phyloP scores from a whole-genome alignment of 2,113 vertebrate species.

The Probosciger aterrimus region DNA sequence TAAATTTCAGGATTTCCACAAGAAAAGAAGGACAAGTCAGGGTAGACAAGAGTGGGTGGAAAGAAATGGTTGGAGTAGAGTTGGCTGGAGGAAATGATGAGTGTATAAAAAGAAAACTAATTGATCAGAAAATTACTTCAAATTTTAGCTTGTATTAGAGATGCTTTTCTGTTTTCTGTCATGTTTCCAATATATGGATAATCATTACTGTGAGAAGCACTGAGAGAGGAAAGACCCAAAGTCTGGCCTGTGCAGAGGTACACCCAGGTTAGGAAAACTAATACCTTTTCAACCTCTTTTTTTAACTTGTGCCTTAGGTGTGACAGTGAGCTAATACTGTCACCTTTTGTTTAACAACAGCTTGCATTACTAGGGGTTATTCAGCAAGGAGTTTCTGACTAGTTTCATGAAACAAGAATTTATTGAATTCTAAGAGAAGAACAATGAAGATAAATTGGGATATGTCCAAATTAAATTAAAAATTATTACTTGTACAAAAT shows the following conservation, averaged over 20 bases:
- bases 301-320: neutral
- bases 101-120: conserved; percentile 3
- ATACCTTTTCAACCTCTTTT: neutral
- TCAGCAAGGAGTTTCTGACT: conserved; percentile 30
- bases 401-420: conserved; percentile 45
- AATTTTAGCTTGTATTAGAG: neutral
- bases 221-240: neutral
- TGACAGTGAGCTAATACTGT: neutral
- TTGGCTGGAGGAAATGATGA: neutral
- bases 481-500: conserved; percentile 64
- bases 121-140: neutral
- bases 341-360: neutral
- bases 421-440: conserved; percentile 27
- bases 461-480: conserved; percentile 67
- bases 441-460: conserved; percentile 64
- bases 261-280: neutral
- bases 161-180: neutral
- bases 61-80: neutral
- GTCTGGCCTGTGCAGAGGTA: neutral
- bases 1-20: conserved; percentile 5
- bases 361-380: conserved; percentile 21
- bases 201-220: neutral
- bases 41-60: neutral
- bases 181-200: neutral
- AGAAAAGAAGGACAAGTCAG: neutral